Evolutionary conservation across 2,888 invertebrate genomes (phyloP), one percentile per base, ranked within the genome.

Genomic region (Rhagonycha lutea): DNA sequence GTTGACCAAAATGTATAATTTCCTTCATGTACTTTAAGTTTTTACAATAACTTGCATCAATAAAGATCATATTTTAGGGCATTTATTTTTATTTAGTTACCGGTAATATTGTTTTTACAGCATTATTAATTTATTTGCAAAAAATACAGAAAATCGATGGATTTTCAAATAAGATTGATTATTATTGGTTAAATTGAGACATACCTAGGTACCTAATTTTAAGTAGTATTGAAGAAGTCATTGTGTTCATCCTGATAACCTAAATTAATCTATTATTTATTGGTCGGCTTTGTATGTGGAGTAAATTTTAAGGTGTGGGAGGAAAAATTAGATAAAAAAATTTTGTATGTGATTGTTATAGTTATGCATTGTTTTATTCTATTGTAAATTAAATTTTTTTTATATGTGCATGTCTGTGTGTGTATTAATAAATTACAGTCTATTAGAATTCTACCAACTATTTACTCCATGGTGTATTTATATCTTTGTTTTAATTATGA

Each of bases 1-100:
- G 71, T 73, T 76, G 68, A 73, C 70, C 11, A 69, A 47, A 32
- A 32, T 69, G 24, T 14, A 69, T 69, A n/a, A 24, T 69, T 69
- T 69, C 60, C 63, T 65, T 65, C 24, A 65, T 65, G 18, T 69
- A 47, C 63, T 65, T 65, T n/a, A 65, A 24, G 18, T 65, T 65
- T 65, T 24, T 65, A n/a, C 24, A 24, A 65, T 65, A 24, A 26
- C 24, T 65, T 65, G 63, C 23, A n/a, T 47, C 47, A 47, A 47
- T 47, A 47, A 47, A 47, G n/a, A 47, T 47, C n/a, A n/a, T n/a
- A 47, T 47, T 47, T 47, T 47, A 47, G n/a, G 47, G 47, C 47
- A 47, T 47, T 47, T 47, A 47, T n/a, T 47, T 47, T 47, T 47
- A n/a, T 47, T 47, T 47, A 47, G 47, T 47, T 47, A 47, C 47